Evolutionary conservation across 2,113 vertebrate genomes (phyloP).

Genomic region (Nothocercus julius): DNA sequence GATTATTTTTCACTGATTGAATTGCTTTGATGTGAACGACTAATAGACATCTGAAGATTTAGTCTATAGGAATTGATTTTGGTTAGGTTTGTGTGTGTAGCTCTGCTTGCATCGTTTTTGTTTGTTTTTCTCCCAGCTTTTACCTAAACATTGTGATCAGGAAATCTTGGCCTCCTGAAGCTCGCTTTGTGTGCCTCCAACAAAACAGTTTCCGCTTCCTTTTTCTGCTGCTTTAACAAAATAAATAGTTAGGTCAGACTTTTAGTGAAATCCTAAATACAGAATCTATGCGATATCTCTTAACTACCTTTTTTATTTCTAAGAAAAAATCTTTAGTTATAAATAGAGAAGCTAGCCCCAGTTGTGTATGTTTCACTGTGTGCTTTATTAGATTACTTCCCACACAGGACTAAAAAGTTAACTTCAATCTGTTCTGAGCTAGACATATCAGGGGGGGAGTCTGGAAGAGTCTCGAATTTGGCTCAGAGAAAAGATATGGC

Average conservation of each 20-base stretch:
- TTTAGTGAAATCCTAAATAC: neutral
- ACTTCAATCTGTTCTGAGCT: neutral
- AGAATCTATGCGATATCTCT: neutral
- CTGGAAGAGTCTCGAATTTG: neutral
- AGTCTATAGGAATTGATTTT: conserved; percentile 49
- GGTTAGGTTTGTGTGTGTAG: neutral
- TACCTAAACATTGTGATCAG: neutral
- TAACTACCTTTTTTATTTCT: neutral
- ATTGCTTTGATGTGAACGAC: neutral
- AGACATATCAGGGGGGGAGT: neutral
- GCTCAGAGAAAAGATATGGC: neutral
- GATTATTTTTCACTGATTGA: neutral
- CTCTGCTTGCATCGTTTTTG: conserved; percentile 4
- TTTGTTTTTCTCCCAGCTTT: neutral
- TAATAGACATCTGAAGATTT: conserved; percentile 15
- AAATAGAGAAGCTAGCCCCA: neutral
- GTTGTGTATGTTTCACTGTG: neutral
- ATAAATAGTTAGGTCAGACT: neutral
- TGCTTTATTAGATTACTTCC: neutral
- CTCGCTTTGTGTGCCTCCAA: neutral
- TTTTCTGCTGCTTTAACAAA: neutral
- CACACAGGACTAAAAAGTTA: too few species aligned
- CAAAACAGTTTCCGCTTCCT: neutral
- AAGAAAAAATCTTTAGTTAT: neutral
- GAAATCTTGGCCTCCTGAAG: neutral